These are phyloP conservation scores for Ormyrus pomaceus DNA, from an alignment of 2,888 invertebrate species.

Conservation along the genomic window DNA sequence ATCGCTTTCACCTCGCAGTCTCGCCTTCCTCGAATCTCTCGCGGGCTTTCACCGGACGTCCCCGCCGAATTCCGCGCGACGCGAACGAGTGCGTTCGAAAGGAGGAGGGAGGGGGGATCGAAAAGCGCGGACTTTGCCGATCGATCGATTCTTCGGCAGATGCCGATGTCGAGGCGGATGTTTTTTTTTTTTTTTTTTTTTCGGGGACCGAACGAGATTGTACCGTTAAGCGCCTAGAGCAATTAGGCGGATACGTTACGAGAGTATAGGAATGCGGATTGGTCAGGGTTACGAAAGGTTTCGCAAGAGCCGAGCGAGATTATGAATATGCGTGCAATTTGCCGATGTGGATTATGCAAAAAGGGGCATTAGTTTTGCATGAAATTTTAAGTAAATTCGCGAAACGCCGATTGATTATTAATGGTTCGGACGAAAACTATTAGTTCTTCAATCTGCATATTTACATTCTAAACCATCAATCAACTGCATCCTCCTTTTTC, in stretches of 20 bases:
- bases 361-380: not conserved
- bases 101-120: not conserved
- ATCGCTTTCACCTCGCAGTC: conserved; percentile 47
- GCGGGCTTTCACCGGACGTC: conserved; percentile 35
- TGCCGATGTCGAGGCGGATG: too few species aligned
- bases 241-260: conserved; percentile 12
- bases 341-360: not conserved
- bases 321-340: conserved; percentile 20
- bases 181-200: not conserved
- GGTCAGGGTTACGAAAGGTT: conserved; percentile 31
- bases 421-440: too few species aligned
- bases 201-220: conserved; percentile 24
- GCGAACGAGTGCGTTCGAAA: not conserved
- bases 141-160: too few species aligned
- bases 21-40: conserved; percentile 3
- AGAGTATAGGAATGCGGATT: not conserved
- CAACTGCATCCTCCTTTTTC: not conserved
- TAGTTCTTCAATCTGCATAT: too few species aligned
- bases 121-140: too few species aligned
- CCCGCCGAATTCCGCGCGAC: not conserved
- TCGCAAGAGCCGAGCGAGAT: conserved; percentile 18
- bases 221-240: conserved; percentile 37
- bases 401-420: too few species aligned
- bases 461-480: not conserved
- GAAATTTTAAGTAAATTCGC: conserved; percentile 11